Conservation (phyloP, 2,113 vertebrate species). For the Calyptomena viridis region DNA sequence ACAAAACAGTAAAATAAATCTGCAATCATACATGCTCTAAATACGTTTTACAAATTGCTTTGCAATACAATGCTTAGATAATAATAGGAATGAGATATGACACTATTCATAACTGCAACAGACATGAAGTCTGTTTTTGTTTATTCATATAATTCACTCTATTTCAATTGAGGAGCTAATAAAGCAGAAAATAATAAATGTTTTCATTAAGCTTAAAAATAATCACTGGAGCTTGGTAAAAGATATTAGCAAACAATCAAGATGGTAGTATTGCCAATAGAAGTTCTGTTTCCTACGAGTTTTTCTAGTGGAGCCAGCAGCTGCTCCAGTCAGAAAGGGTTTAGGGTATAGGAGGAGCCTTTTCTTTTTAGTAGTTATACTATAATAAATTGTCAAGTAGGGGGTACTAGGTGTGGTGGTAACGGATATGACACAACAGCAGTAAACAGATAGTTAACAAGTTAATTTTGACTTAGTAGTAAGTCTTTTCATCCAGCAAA, state of each 20-base stretch:
- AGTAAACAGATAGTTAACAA: neutral
- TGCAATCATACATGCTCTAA: neutral
- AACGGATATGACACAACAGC: neutral
- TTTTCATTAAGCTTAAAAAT: neutral
- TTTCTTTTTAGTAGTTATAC: neutral
- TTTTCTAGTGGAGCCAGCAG: neutral
- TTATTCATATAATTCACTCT: neutral
- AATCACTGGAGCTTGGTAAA: neutral
- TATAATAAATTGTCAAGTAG: neutral
- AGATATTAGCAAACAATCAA: neutral
- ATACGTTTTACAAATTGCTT: neutral
- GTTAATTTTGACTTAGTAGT: neutral
- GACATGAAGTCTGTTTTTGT: neutral
- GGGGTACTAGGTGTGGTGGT: neutral
- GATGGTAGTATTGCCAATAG: neutral
- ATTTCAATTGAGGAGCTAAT: neutral
- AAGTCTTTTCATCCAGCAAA: neutral
- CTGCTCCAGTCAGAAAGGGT: neutral
- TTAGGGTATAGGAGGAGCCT: neutral
- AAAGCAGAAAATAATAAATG: neutral
- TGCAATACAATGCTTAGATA: neutral
- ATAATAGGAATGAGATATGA: neutral
- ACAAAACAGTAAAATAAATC: neutral
- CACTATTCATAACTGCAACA: neutral
- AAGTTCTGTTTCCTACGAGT: neutral